Percentiles rank a stretch among this genome's conserved stretches.
Evolutionary conservation across 2,888 invertebrate genomes (phyloP).

Genomic region (Muschampia plurimacula): DNA sequence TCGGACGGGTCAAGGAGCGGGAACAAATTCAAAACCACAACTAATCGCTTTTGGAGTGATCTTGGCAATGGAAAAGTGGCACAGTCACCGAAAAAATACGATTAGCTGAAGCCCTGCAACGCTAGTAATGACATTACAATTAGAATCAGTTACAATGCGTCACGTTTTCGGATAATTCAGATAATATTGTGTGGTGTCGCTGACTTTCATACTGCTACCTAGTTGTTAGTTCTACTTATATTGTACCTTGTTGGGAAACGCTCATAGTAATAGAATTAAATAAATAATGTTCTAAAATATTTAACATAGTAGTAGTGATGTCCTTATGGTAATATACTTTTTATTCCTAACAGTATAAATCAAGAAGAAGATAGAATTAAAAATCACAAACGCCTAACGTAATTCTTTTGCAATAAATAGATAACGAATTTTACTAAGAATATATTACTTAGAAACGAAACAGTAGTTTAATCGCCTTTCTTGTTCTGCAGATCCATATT

Average conservation of each 20-base stretch:
- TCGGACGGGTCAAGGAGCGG: slow-evolving; percentile 22
- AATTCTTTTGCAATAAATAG: background rate
- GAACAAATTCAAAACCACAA: slow-evolving; percentile 30
- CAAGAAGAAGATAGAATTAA: no score
- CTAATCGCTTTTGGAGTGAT: slow-evolving; percentile 30
- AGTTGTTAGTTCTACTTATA: background rate
- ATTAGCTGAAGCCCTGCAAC: slow-evolving; percentile 35
- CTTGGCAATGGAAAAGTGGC: slow-evolving; percentile 37
- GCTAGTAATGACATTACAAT: slow-evolving; percentile 31
- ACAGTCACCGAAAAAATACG: slow-evolving; percentile 32
- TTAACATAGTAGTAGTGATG: no score
- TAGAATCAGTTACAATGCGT: slow-evolving; percentile 29
- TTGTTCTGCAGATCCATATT: no score
- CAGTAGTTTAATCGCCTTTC: no score
- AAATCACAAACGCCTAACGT: background rate
- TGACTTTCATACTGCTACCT: background rate
- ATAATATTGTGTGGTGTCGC: slow-evolving; percentile 4
- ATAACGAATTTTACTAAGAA: background rate
- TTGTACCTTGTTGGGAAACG: background rate
- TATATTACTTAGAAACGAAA: no score
- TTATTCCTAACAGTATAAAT: no score
- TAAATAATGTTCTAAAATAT: no score
- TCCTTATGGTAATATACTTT: no score
- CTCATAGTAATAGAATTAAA: background rate
- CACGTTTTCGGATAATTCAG: slow-evolving; percentile 32